A percentile compares a stretch with the other conserved stretches of the same genome.
Evolutionary conservation across 2,113 vertebrate species (phyloP).

Genomic region (Laticauda colubrina): DNA sequence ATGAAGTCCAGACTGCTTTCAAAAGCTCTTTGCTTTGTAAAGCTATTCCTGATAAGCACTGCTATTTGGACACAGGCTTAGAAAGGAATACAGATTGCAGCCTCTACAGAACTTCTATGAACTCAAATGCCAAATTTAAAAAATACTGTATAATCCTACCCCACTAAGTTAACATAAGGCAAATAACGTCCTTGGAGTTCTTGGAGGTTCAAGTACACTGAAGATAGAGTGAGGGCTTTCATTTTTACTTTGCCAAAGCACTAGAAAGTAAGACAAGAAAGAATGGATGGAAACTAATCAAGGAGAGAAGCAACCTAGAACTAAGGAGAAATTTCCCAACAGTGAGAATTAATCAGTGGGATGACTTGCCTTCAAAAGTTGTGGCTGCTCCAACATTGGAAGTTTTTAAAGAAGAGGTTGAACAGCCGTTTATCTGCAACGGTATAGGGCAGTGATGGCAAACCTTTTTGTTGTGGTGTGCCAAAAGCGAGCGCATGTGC

Average conservation of each 20-base stretch:
- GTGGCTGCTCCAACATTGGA: neutral
- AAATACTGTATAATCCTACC: neutral
- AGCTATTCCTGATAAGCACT: neutral
- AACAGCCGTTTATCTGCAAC: neutral
- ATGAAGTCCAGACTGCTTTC: constrained; percentile 7
- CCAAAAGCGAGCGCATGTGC: too few species aligned
- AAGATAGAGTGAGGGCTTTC: neutral
- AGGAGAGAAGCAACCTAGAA: neutral
- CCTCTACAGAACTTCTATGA: neutral
- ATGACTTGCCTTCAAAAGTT: neutral
- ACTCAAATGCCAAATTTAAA: neutral
- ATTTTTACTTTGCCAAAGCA: neutral
- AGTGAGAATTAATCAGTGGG: neutral
- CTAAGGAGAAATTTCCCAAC: neutral
- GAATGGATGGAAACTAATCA: neutral
- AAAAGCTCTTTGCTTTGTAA: neutral
- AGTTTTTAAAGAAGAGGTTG: neutral
- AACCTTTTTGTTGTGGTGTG: too few species aligned
- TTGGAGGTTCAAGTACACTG: neutral
- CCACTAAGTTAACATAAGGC: neutral
- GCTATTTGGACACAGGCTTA: neutral
- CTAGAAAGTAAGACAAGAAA: neutral
- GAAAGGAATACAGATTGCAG: neutral
- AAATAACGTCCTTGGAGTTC: neutral
- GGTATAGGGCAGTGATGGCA: too few species aligned